Evolutionary conservation across 2,888 invertebrate genomes (phyloP).

Genomic region (Operophtera brumata): DNA sequence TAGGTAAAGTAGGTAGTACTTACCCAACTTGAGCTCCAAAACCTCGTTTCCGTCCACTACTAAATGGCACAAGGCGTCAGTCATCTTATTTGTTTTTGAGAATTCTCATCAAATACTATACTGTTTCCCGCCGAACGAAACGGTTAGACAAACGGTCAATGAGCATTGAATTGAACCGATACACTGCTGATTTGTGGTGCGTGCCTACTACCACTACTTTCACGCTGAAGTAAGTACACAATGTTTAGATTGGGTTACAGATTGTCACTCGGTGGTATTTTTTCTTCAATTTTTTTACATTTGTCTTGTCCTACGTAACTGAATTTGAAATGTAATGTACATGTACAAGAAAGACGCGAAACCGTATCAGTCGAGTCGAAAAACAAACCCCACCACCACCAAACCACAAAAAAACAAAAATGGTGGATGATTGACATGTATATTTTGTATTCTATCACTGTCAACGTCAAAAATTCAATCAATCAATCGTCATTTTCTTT

Average conservation of each 20-base stretch:
- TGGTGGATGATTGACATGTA: background rate
- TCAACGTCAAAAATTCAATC: background rate
- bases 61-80: constrained; percentile 73
- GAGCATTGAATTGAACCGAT: background rate
- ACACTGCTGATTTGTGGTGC: background rate
- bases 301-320: no score
- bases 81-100: constrained; percentile 53
- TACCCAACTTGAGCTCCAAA: constrained; percentile 60
- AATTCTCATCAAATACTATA: constrained; percentile 15
- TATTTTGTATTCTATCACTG: background rate
- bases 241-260: no score
- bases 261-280: no score
- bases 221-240: no score
- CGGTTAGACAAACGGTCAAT: constrained; percentile 20
- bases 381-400: no score
- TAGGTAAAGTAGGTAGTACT: constrained; percentile 4
- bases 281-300: no score
- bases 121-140: constrained; percentile 32
- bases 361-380: no score
- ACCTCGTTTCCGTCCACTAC: constrained; percentile 81
- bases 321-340: background rate
- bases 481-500: no score
- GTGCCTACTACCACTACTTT: no score
- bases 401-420: background rate
- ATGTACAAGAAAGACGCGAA: background rate